phyloP scores from a whole-genome alignment of 2,797 vertebrate genomes.

The Triplophysa yarkandensis region DNA sequence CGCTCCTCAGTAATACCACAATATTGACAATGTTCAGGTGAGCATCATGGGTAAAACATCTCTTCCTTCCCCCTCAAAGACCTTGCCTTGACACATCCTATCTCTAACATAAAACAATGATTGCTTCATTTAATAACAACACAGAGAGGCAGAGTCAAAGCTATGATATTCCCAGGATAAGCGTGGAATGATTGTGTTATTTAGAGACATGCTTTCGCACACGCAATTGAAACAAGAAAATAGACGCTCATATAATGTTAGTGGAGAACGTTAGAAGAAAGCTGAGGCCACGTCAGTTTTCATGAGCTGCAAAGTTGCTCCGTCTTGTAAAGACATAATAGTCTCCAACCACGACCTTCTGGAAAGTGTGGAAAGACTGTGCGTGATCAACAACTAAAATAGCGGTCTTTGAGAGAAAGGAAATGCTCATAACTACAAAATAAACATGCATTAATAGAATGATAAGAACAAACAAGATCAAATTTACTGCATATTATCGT shows the following conservation, averaged over 20 bases:
- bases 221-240: slow-evolving; percentile 54
- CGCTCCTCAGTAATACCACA: slow-evolving; percentile 20
- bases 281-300: slow-evolving; percentile 54
- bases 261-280: slow-evolving; percentile 55
- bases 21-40: slow-evolving; percentile 4
- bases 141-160: slow-evolving; percentile 55
- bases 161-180: slow-evolving; percentile 28
- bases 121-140: slow-evolving; percentile 55
- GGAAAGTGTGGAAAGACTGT: slow-evolving; percentile 54
- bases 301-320: slow-evolving; percentile 54
- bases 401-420: slow-evolving; percentile 32
- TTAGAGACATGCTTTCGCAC: slow-evolving; percentile 57
- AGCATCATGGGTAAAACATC: neutral
- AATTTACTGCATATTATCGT: too few species aligned
- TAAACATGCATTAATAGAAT: slow-evolving; percentile 47
- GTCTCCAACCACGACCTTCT: slow-evolving; percentile 56
- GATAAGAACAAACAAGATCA: slow-evolving; percentile 44
- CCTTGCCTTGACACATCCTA: slow-evolving; percentile 46
- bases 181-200: slow-evolving; percentile 60
- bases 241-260: slow-evolving; percentile 65
- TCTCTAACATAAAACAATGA: slow-evolving; percentile 52
- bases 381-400: slow-evolving; percentile 48
- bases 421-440: slow-evolving; percentile 35
- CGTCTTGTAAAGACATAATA: slow-evolving; percentile 58
- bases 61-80: slow-evolving; percentile 45